phyloP scores from a whole-genome alignment of 30 jellyfish, hydroid and myxozoan genomes.

The Aurelia aurita region DNA sequence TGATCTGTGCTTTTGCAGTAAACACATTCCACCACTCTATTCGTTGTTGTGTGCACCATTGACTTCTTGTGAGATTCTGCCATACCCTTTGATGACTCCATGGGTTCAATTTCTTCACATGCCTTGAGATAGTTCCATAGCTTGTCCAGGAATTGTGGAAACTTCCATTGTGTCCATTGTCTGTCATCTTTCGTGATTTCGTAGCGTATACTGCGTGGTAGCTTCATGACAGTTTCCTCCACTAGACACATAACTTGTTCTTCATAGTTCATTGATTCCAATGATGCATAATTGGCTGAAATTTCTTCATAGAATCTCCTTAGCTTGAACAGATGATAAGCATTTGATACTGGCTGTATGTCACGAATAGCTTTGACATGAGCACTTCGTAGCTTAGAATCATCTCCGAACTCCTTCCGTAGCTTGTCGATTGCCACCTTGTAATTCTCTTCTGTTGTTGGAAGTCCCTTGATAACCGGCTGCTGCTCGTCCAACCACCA shows the following conservation, averaged over 20 bases:
- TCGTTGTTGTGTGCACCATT: constrained; percentile 34
- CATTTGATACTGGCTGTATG: constrained; percentile 39
- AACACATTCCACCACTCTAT: constrained; percentile 40
- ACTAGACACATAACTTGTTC: constrained; percentile 44
- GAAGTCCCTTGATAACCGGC: constrained; percentile 35
- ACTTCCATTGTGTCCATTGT: constrained; percentile 45
- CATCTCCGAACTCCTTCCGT: constrained; percentile 41
- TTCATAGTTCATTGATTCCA: constrained; percentile 58
- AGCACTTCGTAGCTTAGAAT: constrained; percentile 45
- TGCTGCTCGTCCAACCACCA: constrained; percentile 55
- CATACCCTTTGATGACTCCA: background rate
- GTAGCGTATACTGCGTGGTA: constrained; percentile 48
- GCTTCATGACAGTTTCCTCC: constrained; percentile 54
- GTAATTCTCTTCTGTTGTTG: constrained; percentile 19
- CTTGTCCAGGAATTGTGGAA: constrained; percentile 22
- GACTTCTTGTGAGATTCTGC: background rate
- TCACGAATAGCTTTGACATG: too few relatives aligned
- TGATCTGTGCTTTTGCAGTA: constrained; percentile 37
- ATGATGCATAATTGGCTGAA: constrained; percentile 47
- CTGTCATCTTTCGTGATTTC: constrained; percentile 57
- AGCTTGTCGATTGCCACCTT: constrained; percentile 29
- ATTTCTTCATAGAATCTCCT: constrained; percentile 64
- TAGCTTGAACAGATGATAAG: constrained; percentile 43
- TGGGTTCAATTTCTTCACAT: constrained; percentile 59
- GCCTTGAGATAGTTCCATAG: constrained; percentile 48